Base-by-base conservation (phyloP, 2,888 invertebrate genomes). In the Diplazon laetatorius region DNA sequence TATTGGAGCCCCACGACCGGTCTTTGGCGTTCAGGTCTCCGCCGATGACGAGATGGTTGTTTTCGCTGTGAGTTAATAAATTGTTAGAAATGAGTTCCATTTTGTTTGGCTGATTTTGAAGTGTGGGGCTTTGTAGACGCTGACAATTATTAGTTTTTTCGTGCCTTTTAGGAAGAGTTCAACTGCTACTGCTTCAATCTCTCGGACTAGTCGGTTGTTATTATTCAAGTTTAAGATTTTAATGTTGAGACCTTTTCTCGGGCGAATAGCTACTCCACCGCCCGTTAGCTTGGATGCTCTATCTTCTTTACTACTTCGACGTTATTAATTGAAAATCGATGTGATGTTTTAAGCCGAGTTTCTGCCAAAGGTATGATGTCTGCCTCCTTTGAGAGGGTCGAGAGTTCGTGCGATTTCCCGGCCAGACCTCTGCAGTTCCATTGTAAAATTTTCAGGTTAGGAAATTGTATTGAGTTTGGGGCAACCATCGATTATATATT, bases 181-280 rank as follows among this genome's bases (percentile, higher is more conserved):
- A 12, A 59, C 20, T 22, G 59, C 59, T 12, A 39, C 39, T 1
- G 30, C 39, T 59, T 59, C 59, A 5, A 59, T n/a, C n/a, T n/a
- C n/a, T n/a, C n/a, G n/a, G n/a, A n/a, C n/a, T n/a, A n/a, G n/a
- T 22, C 50, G 22, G 9, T n/a, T 12, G 3, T 10, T 50, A 50
- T 50, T 50, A 12, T 12, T 12, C 9, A 50, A 22, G n/a, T 20
- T 20, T 3, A 50, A n/a, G 12, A 50, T 22, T 50, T 22, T 20
- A 12, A 10, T 22, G 9, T 9, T 22, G n/a, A 50, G 20, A 12
- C 50, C 50, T 50, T 14, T 50, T 22, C 50, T 20, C 0, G 22
- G 12, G 20, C 8, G 22, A 22, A 50, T 9, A 10, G 50, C 50
- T 8, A 50, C 50, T 0, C 50, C 50, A 3, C 50, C 22, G n/a